phyloP scores from a whole-genome alignment of 2,113 vertebrate species.

The Agelaius phoeniceus region DNA sequence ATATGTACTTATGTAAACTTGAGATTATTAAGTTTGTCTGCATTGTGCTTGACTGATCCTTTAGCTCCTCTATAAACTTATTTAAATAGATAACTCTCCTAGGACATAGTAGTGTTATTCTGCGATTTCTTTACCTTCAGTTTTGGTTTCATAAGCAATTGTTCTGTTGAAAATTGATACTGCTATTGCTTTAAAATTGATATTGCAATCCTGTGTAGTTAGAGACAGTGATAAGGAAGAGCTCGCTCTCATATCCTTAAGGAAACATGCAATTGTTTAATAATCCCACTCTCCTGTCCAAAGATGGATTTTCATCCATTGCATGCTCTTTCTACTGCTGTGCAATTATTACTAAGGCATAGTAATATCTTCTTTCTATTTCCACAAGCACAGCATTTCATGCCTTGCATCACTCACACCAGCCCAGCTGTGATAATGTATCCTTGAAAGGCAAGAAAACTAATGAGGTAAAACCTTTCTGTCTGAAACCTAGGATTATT shows the following conservation, averaged over 20 bases:
- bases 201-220: not conserved
- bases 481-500: not conserved
- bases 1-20: not conserved
- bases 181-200: not conserved
- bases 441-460: not conserved
- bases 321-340: not conserved
- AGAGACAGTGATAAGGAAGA: not conserved
- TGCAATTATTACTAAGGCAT: not conserved
- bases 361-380: not conserved
- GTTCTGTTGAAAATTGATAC: not conserved
- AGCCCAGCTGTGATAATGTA: not conserved
- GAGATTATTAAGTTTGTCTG: not conserved
- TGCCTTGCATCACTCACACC: not conserved
- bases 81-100: not conserved
- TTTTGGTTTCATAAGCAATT: not conserved
- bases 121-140: not conserved
- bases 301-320: not conserved
- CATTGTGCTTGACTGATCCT: not conserved
- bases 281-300: not conserved
- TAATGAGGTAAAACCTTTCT: not conserved
- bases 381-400: not conserved
- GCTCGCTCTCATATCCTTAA: not conserved
- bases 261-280: not conserved
- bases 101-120: not conserved
- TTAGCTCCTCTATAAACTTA: not conserved